Evolutionary conservation across 1,140 invertebrate species (phyloP), one percentile per base, ranked within the genome.

Genomic region (Papilio aristodemus): DNA sequence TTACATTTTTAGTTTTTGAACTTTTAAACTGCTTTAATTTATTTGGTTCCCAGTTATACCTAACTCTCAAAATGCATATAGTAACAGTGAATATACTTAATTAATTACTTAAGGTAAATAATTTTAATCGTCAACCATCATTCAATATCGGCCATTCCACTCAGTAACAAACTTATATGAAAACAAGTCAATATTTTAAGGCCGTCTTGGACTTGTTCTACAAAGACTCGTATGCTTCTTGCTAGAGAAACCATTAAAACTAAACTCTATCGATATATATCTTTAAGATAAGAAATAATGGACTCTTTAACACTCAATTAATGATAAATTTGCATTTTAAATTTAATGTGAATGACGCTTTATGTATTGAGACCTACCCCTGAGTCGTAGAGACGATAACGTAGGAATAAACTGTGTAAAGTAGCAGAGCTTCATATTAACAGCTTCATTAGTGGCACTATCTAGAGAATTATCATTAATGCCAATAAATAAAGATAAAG

Each of bases 221-320:
- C 19, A 22, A 10, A 50, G 9, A 22, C 9, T 43, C 2, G 6
- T 32, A 32, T 6, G 27, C 2, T 43, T 14, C 19, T 3, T 50
- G 46, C 9, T 22, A 22, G 46, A 64, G 10, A 14, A 41, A 25
- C 38, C 6, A 13, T 36, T 41, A 7, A 46, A 27, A n/a, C 27
- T 36, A 50, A 66, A 50, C 46, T 50, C 63, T 46, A 66, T 66
- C 13, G 19, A 83, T 78, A 79, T 81, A 69, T 77, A 81, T 75
- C 57, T 32, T 6, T 9, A 38, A 73, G 73, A 78, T 84, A 79
- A 75, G 62, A 58, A 25, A 59, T 71, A 69, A 76, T 64, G 68
- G 62, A 57, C 62, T 67, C 71, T 68, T 71, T 80, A 82, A 77
- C 78, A 82, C 78, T 76, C 73, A 77, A 80, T 80, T 78, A 75